Evolutionary conservation across 2,888 invertebrate genomes (phyloP).

Genomic region (Tinea pellionella): DNA sequence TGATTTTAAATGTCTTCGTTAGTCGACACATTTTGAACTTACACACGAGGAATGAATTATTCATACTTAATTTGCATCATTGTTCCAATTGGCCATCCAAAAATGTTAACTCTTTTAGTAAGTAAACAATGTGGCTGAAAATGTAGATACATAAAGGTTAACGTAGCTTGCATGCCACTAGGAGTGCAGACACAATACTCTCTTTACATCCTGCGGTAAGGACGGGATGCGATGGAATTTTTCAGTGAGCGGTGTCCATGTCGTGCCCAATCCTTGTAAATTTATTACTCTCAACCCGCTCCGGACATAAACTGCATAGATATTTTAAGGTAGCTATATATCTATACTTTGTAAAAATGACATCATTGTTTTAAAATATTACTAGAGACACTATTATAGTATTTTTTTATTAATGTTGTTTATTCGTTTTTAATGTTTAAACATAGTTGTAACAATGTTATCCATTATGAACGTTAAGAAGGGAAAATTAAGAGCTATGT

Average conservation of each 20-base stretch:
- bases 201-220: slow-evolving; percentile 26
- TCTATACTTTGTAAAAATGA: background rate
- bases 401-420: too few species aligned
- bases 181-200: slow-evolving; percentile 8
- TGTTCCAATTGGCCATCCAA: background rate
- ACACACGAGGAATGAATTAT: background rate
- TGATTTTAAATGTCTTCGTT: too few species aligned
- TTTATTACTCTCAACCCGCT: slow-evolving; percentile 45
- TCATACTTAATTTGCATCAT: background rate
- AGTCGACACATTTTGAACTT: too few species aligned
- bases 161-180: background rate
- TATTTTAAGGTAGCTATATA: background rate
- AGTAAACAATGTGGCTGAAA: background rate
- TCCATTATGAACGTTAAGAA: too few species aligned
- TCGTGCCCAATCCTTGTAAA: slow-evolving; percentile 57
- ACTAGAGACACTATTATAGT: too few species aligned
- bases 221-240: slow-evolving; percentile 43
- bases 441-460: too few species aligned
- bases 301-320: background rate
- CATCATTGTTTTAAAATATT: background rate
- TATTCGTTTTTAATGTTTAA: too few species aligned
- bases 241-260: slow-evolving; percentile 54
- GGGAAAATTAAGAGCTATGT: too few species aligned
- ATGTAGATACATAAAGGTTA: background rate
- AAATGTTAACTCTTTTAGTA: background rate